phyloP scores from a whole-genome alignment of 1,140 invertebrate genomes.

The Drosophila eugracilis region DNA sequence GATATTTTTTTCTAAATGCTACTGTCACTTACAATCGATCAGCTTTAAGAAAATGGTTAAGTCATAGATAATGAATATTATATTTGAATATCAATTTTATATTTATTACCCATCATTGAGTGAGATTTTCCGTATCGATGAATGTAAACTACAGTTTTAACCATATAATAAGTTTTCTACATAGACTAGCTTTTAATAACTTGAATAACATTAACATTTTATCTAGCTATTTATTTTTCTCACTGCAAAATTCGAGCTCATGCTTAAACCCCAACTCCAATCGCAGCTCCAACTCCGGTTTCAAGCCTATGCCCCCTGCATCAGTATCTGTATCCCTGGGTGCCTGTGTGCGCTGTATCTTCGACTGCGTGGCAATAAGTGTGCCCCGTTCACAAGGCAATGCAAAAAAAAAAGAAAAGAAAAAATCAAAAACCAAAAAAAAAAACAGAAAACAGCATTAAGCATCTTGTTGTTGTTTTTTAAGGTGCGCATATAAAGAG shows the following conservation, averaged over 20 bases:
- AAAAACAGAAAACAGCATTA: constrained; percentile 56
- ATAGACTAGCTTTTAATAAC: too few species aligned
- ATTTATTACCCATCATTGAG: too few species aligned
- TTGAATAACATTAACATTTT: not conserved
- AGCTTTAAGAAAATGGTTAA: too few species aligned
- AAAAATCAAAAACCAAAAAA: constrained; percentile 37
- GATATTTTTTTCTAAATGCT: too few species aligned
- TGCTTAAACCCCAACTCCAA: constrained; percentile 41
- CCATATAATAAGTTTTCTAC: too few species aligned
- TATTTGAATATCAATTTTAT: too few species aligned
- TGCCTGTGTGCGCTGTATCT: constrained; percentile 45
- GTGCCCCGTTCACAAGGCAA: constrained; percentile 66
- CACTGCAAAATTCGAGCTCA: constrained; percentile 18
- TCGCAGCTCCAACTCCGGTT: constrained; percentile 67
- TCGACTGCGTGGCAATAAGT: constrained; percentile 73
- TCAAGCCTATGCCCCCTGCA: constrained; percentile 52
- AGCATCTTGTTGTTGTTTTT: constrained; percentile 75
- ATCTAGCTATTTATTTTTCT: not conserved
- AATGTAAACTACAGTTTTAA: too few species aligned
- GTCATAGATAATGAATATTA: too few species aligned
- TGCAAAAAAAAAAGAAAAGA: constrained; percentile 51
- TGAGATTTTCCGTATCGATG: too few species aligned
- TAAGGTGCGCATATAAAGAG: constrained; percentile 78
- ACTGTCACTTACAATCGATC: too few species aligned
- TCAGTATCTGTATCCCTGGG: constrained; percentile 40